Conservation (phyloP, 2,888 invertebrate genomes). For the Drosophila aldrichi region DNA sequence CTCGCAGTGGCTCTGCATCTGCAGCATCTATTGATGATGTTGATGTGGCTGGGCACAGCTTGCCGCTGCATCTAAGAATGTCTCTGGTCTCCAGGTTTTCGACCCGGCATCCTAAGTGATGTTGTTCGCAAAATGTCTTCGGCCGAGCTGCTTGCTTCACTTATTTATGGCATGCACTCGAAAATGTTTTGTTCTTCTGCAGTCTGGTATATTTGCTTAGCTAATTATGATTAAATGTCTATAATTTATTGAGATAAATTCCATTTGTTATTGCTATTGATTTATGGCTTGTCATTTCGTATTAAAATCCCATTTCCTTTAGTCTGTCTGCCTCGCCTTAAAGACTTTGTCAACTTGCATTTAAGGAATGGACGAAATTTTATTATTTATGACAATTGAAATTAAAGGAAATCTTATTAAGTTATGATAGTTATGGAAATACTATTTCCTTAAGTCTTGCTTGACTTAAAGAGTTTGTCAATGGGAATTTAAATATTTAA, state of each 20-base stretch:
- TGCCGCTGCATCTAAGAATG: constrained; percentile 39
- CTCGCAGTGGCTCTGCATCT: constrained; percentile 42
- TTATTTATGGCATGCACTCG: constrained; percentile 37
- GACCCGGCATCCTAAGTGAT: constrained; percentile 62
- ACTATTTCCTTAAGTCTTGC: no score
- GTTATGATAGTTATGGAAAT: no score
- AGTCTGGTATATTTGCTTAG: constrained; percentile 10
- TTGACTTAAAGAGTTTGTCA: no score
- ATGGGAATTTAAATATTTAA: no score
- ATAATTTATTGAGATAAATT: constrained; percentile 2
- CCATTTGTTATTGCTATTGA: constrained; percentile 20
- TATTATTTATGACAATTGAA: neutral
- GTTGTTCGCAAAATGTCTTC: constrained; percentile 56
- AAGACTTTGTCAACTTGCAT: neutral
- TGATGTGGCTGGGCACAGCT: constrained; percentile 57
- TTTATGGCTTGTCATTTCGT: constrained; percentile 15
- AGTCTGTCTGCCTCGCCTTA: neutral
- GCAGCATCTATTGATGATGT: constrained; percentile 74
- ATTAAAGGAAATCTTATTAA: neutral
- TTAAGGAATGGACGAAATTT: neutral
- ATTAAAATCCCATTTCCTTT: neutral
- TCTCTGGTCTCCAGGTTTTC: constrained; percentile 42
- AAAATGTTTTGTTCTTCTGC: constrained; percentile 27
- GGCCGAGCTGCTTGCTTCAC: constrained; percentile 2
- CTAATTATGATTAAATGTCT: constrained; percentile 43